Percentiles rank a stretch among this genome's conserved stretches.
These are phyloP conservation scores for Zaprionus ghesquierei DNA, from an alignment of 1,140 invertebrate genomes.

Conservation along the genomic window DNA sequence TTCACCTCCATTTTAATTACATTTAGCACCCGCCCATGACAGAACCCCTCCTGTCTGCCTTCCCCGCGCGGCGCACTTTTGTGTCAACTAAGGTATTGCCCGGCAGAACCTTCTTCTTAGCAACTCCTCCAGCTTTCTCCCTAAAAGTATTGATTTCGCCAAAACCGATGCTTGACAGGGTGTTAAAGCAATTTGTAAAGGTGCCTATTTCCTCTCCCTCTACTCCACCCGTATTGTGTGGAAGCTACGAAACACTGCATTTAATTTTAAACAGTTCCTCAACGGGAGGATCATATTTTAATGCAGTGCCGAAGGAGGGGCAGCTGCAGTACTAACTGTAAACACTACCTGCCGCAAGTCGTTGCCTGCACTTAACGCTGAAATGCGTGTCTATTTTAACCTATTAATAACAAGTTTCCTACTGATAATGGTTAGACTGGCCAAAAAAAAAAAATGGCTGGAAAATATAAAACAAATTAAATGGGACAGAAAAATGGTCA, in stretches of 20 bases:
- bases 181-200: conserved; percentile 74
- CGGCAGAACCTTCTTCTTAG: conserved; percentile 1
- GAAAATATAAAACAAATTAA: too few relatives aligned
- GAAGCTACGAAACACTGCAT: conserved; percentile 21
- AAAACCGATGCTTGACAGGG: conserved; percentile 62
- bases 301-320: background rate
- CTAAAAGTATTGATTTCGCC: conserved; percentile 74
- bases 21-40: conserved; percentile 52
- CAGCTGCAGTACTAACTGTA: background rate
- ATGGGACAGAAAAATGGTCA: too few relatives aligned
- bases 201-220: background rate
- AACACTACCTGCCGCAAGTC: background rate
- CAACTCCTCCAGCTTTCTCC: conserved; percentile 47
- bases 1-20: conserved; percentile 79
- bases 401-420: too few relatives aligned
- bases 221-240: background rate
- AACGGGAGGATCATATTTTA: conserved; percentile 60
- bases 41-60: background rate
- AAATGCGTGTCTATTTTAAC: too few relatives aligned
- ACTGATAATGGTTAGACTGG: too few relatives aligned
- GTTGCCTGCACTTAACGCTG: background rate
- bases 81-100: conserved; percentile 6
- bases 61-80: background rate
- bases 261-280: conserved; percentile 66
- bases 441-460: too few relatives aligned